Base-by-base conservation (phyloP, 2,888 invertebrate species). In the Cheilosia vernalis region DNA sequence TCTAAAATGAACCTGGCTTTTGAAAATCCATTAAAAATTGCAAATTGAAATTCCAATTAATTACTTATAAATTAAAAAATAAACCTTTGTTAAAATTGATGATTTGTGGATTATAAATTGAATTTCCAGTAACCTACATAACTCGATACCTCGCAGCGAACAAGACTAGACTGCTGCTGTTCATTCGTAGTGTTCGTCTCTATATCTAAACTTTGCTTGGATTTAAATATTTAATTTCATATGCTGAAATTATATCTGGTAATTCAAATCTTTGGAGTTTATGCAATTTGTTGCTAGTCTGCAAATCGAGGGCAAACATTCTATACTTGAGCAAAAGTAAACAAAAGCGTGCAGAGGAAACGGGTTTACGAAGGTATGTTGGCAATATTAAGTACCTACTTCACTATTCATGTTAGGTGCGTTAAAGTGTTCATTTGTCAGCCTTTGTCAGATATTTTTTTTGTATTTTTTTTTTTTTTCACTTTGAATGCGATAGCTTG, bases 401-500 rank as follows among this genome's bases (percentile, higher is more conserved):
- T 56, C 44, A 47, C 33, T 63, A 37, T 13, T 63, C 63, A 58
- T 55, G 24, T 76, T 55, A 56, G 44, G 76, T 73, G 67, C 67
- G 66, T 69, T 37, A 67, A 80, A 81, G 76, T 76, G 61, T 61
- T 76, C 63, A 80, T 80, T 80, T 74, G 80, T 67, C 67, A 80
- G 76, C 40, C 33, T 51, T 81, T 81, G 81, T 81, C 49, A 56
- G 81, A 49, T 74, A 66, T 9, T 3, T 17, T 47, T 17, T 61
- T 24, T 61, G 40, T 81, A 0, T 9, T 2, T 9, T 30, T 30
- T 30, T 30, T 30, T 2, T 9, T 30, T 30, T 30, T 30, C 7
- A 30, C 0, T 30, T 30, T 6, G 27, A 27, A 27, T 6, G 42
- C 17, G n/a, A 49, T 56, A 61, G 47, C 27, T 33, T 21, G 61